These are phyloP conservation scores for Aphidius ervi DNA, from an alignment of 1,140 invertebrate genomes.

Conservation along the genomic window DNA sequence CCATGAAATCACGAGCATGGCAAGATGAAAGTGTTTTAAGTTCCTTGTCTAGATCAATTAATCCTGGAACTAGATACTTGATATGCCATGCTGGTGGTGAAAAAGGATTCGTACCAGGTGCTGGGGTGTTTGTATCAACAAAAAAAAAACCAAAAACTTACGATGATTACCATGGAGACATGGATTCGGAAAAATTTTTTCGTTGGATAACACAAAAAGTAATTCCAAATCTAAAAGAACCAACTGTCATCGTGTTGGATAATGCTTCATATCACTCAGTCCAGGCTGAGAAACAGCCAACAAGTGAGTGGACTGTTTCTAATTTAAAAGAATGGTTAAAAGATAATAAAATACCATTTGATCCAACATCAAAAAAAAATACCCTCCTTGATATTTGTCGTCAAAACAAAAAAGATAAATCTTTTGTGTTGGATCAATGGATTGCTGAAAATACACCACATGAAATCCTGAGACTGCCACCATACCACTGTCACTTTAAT, in stretches of 20 bases:
- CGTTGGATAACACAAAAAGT: neutral
- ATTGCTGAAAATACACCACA: constrained; percentile 1
- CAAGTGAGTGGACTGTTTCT: too few species aligned
- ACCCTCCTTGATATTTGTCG: too few species aligned
- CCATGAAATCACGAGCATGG: constrained; percentile 4
- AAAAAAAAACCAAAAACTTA: neutral
- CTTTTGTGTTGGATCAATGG: neutral
- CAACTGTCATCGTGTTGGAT: constrained; percentile 10
- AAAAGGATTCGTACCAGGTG: constrained; percentile 1
- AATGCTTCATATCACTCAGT: constrained; percentile 15
- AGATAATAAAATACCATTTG: too few species aligned
- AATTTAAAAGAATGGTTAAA: too few species aligned
- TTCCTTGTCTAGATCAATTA: neutral
- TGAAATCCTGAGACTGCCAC: constrained; percentile 28
- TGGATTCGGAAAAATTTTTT: neutral
- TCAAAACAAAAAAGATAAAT: too few species aligned
- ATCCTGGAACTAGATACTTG: neutral
- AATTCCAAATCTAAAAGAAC: constrained; percentile 7
- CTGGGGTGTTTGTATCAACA: neutral
- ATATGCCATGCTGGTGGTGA: constrained; percentile 10
- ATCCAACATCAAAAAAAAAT: too few species aligned
- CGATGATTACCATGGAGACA: constrained; percentile 15
- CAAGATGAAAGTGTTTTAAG: neutral
- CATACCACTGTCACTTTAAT: constrained; percentile 33
- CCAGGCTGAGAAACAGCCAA: too few species aligned